Conservation (phyloP, 2,797 vertebrate genomes). For the Steatocranus sp. region DNA sequence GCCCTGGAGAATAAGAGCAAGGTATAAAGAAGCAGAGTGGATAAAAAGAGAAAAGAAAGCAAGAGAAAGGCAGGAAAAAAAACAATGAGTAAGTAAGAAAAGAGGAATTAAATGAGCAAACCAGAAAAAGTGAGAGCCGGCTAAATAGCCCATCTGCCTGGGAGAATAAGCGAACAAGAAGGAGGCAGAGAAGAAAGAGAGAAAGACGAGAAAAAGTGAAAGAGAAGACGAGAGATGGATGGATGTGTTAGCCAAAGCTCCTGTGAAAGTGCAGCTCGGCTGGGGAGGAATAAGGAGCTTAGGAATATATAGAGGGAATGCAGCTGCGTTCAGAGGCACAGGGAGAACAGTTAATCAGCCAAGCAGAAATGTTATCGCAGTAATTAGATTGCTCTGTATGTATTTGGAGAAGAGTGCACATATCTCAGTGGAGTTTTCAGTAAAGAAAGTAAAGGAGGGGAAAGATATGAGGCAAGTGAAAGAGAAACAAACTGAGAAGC, state of each 20-base stretch:
- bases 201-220: not conserved
- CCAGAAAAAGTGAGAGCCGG: conserved; percentile 1
- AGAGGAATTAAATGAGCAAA: conserved; percentile 9
- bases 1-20: conserved; percentile 1
- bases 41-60: not conserved
- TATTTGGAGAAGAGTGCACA: conserved; percentile 40
- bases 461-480: not conserved
- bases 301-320: conserved; percentile 56
- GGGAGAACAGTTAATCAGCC: conserved; percentile 65
- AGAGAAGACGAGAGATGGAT: conserved; percentile 22
- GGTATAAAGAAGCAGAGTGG: not conserved
- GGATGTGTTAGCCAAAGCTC: conserved; percentile 48
- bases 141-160: conserved; percentile 26
- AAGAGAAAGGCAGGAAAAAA: not conserved
- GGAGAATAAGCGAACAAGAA: conserved; percentile 35
- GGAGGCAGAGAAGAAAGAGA: not conserved
- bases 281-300: conserved; percentile 67
- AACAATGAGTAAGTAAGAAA: not conserved
- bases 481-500: not conserved
- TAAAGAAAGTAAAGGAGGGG: conserved; percentile 1
- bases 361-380: conserved; percentile 67
- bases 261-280: conserved; percentile 44
- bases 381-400: conserved; percentile 67
- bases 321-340: conserved; percentile 42
- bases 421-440: conserved; percentile 48